phyloP scores from a whole-genome alignment of 2,113 vertebrate genomes.

The Triplophysa rosa region DNA sequence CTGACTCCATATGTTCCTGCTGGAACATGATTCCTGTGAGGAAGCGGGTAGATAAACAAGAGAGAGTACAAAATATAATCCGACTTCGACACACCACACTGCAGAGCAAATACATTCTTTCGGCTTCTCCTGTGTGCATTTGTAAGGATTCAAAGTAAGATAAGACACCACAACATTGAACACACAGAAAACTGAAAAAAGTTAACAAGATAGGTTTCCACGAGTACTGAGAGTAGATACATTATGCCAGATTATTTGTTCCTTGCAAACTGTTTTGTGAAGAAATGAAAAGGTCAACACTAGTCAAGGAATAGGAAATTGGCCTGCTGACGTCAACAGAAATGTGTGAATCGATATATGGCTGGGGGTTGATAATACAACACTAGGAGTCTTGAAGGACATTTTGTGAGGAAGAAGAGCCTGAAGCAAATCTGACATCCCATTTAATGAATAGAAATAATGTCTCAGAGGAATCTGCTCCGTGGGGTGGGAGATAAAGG shows the following conservation, averaged over 20 bases:
- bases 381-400: constrained; percentile 67
- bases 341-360: constrained; percentile 74
- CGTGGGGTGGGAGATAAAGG: neutral
- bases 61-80: constrained; percentile 18
- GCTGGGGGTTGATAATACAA: constrained; percentile 70
- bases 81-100: constrained; percentile 8
- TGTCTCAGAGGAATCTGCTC: constrained; percentile 61
- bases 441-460: constrained; percentile 75
- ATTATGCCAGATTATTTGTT: constrained; percentile 65
- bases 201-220: constrained; percentile 25
- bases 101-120: constrained; percentile 22
- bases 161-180: constrained; percentile 1
- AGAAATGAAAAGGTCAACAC: constrained; percentile 51
- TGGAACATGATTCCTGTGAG: constrained; percentile 24
- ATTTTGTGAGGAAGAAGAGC: constrained; percentile 46
- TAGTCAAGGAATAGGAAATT: constrained; percentile 56
- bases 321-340: constrained; percentile 65
- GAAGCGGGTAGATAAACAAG: constrained; percentile 28
- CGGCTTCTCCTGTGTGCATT: constrained; percentile 17
- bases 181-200: constrained; percentile 17
- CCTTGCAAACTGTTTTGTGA: constrained; percentile 59
- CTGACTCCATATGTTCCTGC: constrained; percentile 7
- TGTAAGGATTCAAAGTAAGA: constrained; percentile 15
- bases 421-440: constrained; percentile 61
- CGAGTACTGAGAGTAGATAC: constrained; percentile 59